These are phyloP conservation scores for Acleris cristana DNA, from an alignment of 2,888 invertebrate genomes.

Conservation along the genomic window DNA sequence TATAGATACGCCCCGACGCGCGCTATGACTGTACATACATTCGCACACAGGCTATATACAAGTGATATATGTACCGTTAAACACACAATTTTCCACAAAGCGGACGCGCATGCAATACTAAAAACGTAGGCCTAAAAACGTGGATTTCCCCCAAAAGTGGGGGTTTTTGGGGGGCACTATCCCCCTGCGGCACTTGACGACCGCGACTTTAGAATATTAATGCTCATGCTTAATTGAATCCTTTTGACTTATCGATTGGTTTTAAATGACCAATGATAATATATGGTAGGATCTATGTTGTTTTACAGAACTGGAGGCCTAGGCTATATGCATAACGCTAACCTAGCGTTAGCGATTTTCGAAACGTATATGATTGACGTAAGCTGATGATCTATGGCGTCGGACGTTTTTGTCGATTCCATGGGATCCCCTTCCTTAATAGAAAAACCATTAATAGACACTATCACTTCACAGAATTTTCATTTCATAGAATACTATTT, in stretches of 20 bases:
- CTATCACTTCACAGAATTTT: too few species aligned
- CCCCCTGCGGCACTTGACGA: slow-evolving; percentile 71
- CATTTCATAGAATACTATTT: too few species aligned
- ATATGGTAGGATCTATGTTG: neutral
- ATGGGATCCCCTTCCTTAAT: too few species aligned
- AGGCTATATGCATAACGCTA: too few species aligned
- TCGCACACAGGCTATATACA: neutral
- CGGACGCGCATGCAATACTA: slow-evolving; percentile 67
- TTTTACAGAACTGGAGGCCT: too few species aligned
- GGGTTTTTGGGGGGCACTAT: slow-evolving; percentile 56
- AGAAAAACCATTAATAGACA: too few species aligned
- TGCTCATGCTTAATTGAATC: slow-evolving; percentile 75
- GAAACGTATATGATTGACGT: too few species aligned
- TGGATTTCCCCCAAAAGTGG: slow-evolving; percentile 54
- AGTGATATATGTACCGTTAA: slow-evolving; percentile 46
- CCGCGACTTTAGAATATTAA: slow-evolving; percentile 79
- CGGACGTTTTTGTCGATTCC: too few species aligned
- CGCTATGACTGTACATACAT: neutral
- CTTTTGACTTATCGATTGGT: slow-evolving; percentile 67
- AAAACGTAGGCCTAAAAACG: slow-evolving; percentile 82
- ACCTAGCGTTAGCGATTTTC: too few species aligned
- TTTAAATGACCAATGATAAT: slow-evolving; percentile 33
- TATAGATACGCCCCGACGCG: too few species aligned
- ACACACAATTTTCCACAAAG: slow-evolving; percentile 40
- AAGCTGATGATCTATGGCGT: too few species aligned